phyloP scores from a whole-genome alignment of 2,888 invertebrate species.

The Ctena decussata region DNA sequence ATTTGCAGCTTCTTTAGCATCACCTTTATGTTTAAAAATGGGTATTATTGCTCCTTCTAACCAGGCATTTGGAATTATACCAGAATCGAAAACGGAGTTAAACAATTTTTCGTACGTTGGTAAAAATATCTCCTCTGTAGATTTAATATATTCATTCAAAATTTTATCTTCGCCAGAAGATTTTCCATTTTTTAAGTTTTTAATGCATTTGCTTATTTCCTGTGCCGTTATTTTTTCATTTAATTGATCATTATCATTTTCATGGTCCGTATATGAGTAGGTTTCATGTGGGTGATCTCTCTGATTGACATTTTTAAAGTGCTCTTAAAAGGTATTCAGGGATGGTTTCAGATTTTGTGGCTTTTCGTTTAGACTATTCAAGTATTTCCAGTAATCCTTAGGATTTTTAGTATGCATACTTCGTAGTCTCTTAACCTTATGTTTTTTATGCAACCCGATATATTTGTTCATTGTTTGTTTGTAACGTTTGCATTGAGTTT shows the following conservation, averaged over 20 bases:
- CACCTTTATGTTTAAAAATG: conserved; percentile 44
- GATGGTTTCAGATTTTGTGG: background rate
- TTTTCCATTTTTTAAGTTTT: conserved; percentile 20
- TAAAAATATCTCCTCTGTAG: background rate
- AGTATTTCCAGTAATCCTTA: conserved; percentile 10
- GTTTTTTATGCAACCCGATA: background rate
- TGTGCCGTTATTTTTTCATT: background rate
- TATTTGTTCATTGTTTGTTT: conserved; percentile 20
- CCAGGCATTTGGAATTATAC: conserved; percentile 34
- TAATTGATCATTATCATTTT: background rate
- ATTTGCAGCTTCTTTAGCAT: conserved; percentile 20
- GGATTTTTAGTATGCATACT: conserved; percentile 4
- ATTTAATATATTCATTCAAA: conserved; percentile 29
- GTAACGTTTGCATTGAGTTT: background rate
- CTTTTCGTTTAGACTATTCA: background rate
- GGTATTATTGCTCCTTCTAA: conserved; percentile 23
- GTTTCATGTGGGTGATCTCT: background rate
- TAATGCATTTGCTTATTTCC: conserved; percentile 31
- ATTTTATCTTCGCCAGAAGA: conserved; percentile 13
- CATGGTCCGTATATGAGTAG: background rate
- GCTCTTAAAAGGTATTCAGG: background rate
- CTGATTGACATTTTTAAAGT: conserved; percentile 1
- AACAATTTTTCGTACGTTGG: conserved; percentile 17
- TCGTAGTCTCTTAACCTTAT: conserved; percentile 1
- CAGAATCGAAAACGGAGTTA: conserved; percentile 37